phyloP scores from a whole-genome alignment of 2,797 vertebrate genomes.

The Hippopotamyrus pictus region DNA sequence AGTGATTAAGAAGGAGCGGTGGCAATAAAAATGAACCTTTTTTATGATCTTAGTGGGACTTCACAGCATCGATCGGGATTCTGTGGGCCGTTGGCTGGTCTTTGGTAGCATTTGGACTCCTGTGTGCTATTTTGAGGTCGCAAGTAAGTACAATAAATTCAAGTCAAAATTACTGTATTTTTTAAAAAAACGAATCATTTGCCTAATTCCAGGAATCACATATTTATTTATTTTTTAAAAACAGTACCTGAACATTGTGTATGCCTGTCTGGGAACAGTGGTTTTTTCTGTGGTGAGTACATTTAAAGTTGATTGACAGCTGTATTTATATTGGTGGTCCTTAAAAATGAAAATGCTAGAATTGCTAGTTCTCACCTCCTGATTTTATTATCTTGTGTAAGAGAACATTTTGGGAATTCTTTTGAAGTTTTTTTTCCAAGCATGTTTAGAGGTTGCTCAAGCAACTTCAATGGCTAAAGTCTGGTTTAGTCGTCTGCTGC shows the following conservation, averaged over 20 bases:
- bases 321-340: not conserved
- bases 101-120: slow-evolving; percentile 60
- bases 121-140: slow-evolving; percentile 61
- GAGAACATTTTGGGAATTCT: slow-evolving; percentile 12
- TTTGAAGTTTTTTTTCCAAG: not conserved
- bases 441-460: not conserved
- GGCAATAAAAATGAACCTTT: not conserved
- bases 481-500: not conserved
- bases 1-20: not conserved
- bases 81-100: slow-evolving; percentile 55
- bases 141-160: slow-evolving; percentile 48
- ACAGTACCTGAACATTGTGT: slow-evolving; percentile 43
- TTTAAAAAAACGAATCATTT: not conserved
- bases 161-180: no score
- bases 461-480: not conserved
- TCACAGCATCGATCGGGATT: slow-evolving; percentile 54
- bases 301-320: not conserved
- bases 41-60: slow-evolving; percentile 62
- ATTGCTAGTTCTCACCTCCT: not conserved
- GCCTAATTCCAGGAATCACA: not conserved
- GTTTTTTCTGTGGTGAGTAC: slow-evolving; percentile 72
- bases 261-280: slow-evolving; percentile 65
- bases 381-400: not conserved
- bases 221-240: not conserved
- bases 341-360: not conserved